Base-by-base conservation (phyloP, 2,888 invertebrate genomes). In the Drepanosiphum platanoidis region DNA sequence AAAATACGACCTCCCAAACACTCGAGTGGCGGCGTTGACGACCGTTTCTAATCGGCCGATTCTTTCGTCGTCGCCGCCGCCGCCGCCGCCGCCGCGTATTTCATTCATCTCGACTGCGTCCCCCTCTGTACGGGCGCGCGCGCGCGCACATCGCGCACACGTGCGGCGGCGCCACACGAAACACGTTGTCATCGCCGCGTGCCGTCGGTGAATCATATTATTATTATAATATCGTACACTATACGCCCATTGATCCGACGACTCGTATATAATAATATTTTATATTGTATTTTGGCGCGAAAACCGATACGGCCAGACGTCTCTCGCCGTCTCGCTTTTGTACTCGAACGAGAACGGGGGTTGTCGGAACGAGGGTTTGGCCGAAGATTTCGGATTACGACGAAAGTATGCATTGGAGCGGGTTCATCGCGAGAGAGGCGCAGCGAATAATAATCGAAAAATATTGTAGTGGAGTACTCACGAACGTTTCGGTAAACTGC, bases 41-140 rank as follows among this genome's bases (percentile, higher is more conserved):
- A 68, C 83, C 83, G 83, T 84, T 77, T 52, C 83, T 66, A 84
- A 84, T 84, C 68, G 75, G 36, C 74, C 74, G 15, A 66, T 42
- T 80, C 58, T 58, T 36, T 70, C 27, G 42, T 22, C 61, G 61
- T 22, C 71, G 42, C 46, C 68, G 22, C 79, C 32, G 66, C 34
- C 68, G 58, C 80, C 42, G 36, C 34, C n/a, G n/a, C n/a, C n/a
- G n/a, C n/a, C 30, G 61, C 32, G 8, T 27, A 34, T 75, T 75
- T 84, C 83, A 84, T 84, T 84, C 83, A 84, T 84, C 75, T 75
- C 30, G 34, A 13, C 68, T 75, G 68, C 81, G 18, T 36, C 71
- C 61, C 80, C 52, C 80, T 36, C 80, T 66, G 61, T 18, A n/a
- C 22, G 58, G n/a, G 32, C 36, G 66, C 11, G 18, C 64, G 78